Percentiles rank a stretch among this genome's conserved stretches.
Conservation (phyloP, 2,888 invertebrate species). For the Andrena marginata region DNA sequence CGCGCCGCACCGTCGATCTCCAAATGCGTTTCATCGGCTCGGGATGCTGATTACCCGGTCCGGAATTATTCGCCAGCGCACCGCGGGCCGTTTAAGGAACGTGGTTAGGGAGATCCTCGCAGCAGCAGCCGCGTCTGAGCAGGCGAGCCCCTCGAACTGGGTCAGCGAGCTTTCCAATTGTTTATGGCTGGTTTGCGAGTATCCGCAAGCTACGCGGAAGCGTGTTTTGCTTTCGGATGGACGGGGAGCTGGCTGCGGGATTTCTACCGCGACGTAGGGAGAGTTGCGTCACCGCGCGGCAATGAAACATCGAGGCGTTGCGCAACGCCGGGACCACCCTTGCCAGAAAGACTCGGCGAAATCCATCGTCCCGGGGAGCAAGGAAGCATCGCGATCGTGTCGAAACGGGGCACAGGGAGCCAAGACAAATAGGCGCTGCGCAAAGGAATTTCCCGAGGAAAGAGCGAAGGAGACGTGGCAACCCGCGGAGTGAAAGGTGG, state of each 20-base stretch:
- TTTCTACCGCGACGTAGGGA: not conserved
- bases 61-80: not conserved
- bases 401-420: slow-evolving; percentile 28
- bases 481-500: not conserved
- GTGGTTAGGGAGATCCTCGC: not conserved
- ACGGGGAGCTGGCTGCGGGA: not conserved
- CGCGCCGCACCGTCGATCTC: slow-evolving; percentile 5
- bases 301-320: not conserved
- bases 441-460: not conserved
- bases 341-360: slow-evolving; percentile 19
- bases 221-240: not conserved
- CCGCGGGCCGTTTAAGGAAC: not conserved
- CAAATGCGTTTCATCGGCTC: slow-evolving; percentile 1
- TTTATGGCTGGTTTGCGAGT: not conserved
- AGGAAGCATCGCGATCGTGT: slow-evolving; percentile 14
- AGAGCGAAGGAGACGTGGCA: not conserved
- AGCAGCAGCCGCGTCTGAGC: not conserved
- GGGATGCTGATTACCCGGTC: not conserved
- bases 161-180: not conserved
- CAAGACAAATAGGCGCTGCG: slow-evolving; percentile 14
- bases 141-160: not conserved
- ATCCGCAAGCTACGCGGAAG: not conserved
- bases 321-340: slow-evolving; percentile 10
- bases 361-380: slow-evolving; percentile 10
- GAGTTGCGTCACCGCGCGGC: not conserved